Evolutionary conservation across 2,888 invertebrate species (phyloP), one percentile per base, ranked within the genome.

Genomic region (Nematopogon swammerdamellus): DNA sequence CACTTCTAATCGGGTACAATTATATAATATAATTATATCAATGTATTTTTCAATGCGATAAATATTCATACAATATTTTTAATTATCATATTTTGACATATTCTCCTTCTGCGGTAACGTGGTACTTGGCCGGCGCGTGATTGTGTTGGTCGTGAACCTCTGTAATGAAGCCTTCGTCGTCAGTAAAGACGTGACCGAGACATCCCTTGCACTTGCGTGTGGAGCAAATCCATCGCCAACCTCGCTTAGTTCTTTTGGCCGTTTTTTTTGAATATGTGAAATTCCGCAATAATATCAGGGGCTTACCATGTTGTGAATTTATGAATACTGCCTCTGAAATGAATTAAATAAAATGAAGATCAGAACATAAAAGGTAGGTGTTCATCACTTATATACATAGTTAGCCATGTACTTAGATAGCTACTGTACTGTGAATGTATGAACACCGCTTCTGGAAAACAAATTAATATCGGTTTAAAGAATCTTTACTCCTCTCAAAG

Each of bases 161-260:
- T 19, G 19, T 19, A 8, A 44, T 44, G 6, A 19, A 2, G n/a
- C 3, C 3, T 3, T 16, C 3, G 17, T 44, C 18, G 10, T 18
- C n/a, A 3, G 36, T 36, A 3, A 8, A 14, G 6, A 36, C 3
- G 8, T 36, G 3, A 36, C 36, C n/a, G 11, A 3, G 14, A 36
- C 36, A 36, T 3, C 36, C 36, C 36, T 36, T 6, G 3, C 3
- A 14, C 11, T 44, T 19, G 20, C 19, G 19, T 6, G 18, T 11
- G 1, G 48, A 48, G 19, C 48, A 48, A 11, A 44, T 25, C 48
- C 48, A 48, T 11, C 48, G 20, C 19, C 44, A 18, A 11, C 48
- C 48, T 6, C 29, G 3, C 18, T 44, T 48, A 3, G 42, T 25
- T 44, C 19, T 44, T 11, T 42, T 20, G 18, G 19, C 48, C 16